These are phyloP conservation scores for Triplophysa yarkandensis DNA, from an alignment of 2,797 vertebrate genomes.

Conservation along the genomic window DNA sequence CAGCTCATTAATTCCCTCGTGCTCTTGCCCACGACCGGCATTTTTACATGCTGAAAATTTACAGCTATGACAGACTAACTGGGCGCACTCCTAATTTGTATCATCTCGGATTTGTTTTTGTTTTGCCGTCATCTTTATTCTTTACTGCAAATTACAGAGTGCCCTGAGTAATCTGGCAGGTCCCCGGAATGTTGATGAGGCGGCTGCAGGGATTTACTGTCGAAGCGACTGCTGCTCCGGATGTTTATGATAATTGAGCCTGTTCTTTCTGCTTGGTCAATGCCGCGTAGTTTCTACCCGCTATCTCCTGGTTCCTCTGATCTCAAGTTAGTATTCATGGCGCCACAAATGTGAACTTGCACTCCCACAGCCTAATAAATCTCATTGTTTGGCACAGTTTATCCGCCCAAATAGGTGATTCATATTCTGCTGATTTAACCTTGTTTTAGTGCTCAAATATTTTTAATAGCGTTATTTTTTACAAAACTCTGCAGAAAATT, in stretches of 20 bases:
- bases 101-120: slow-evolving; percentile 80
- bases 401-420: slow-evolving; percentile 27
- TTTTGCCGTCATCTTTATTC: slow-evolving; percentile 79
- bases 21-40: slow-evolving; percentile 62
- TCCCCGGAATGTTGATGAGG: slow-evolving; percentile 74
- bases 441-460: slow-evolving; percentile 24
- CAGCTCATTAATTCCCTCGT: slow-evolving; percentile 75
- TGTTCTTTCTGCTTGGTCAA: slow-evolving; percentile 68
- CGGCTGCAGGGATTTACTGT: slow-evolving; percentile 62
- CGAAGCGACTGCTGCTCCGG: slow-evolving; percentile 66
- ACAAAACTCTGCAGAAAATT: not conserved
- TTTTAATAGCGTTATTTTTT: not conserved
- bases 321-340: slow-evolving; percentile 32
- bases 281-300: slow-evolving; percentile 59
- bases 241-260: slow-evolving; percentile 80
- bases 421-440: slow-evolving; percentile 38
- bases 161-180: slow-evolving; percentile 73
- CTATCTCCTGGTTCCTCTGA: slow-evolving; percentile 37
- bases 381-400: slow-evolving; percentile 50
- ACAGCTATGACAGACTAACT: slow-evolving; percentile 75
- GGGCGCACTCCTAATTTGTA: slow-evolving; percentile 75
- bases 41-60: slow-evolving; percentile 71
- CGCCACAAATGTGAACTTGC: slow-evolving; percentile 22
- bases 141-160: slow-evolving; percentile 80
- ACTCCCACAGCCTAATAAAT: slow-evolving; percentile 37